Conservation (phyloP, 1,140 invertebrate genomes). For the Aphaenogaster ashmeadi region DNA sequence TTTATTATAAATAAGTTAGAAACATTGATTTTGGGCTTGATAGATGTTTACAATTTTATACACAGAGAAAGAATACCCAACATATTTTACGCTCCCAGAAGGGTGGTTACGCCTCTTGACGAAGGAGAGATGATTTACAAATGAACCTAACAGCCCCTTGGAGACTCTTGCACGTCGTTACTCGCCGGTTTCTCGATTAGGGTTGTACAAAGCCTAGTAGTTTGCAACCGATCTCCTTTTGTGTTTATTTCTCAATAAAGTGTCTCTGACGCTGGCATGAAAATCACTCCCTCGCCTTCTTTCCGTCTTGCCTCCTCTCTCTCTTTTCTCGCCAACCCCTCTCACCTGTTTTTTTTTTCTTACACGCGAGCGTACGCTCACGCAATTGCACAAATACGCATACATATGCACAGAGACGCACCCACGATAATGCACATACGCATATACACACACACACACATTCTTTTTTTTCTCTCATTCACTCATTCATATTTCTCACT, state of each 20-base stretch:
- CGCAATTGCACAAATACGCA: slow-evolving; percentile 54
- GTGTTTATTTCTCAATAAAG: slow-evolving; percentile 67
- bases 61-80: slow-evolving; percentile 85
- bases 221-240: slow-evolving; percentile 54
- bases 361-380: slow-evolving; percentile 3
- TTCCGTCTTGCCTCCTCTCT: slow-evolving; percentile 13
- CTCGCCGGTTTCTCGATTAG: slow-evolving; percentile 66
- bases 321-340: slow-evolving; percentile 57
- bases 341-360: slow-evolving; percentile 50
- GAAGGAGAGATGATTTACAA: slow-evolving; percentile 89
- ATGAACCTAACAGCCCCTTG: slow-evolving; percentile 86
- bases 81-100: slow-evolving; percentile 84
- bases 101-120: slow-evolving; percentile 86
- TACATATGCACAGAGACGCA: slow-evolving; percentile 34
- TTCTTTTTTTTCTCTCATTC: slow-evolving; percentile 20
- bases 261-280: slow-evolving; percentile 58
- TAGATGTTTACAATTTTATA: slow-evolving; percentile 87
- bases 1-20: slow-evolving; percentile 88
- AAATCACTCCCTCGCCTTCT: slow-evolving; percentile 32
- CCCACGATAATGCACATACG: slow-evolving; percentile 11
- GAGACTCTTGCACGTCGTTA: slow-evolving; percentile 75
- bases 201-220: slow-evolving; percentile 66
- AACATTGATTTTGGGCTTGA: slow-evolving; percentile 84
- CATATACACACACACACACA: slow-evolving; percentile 59
- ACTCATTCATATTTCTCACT: slow-evolving; percentile 45